phyloP scores from a whole-genome alignment of 2,113 vertebrate genomes.

The Cottus gobio region DNA sequence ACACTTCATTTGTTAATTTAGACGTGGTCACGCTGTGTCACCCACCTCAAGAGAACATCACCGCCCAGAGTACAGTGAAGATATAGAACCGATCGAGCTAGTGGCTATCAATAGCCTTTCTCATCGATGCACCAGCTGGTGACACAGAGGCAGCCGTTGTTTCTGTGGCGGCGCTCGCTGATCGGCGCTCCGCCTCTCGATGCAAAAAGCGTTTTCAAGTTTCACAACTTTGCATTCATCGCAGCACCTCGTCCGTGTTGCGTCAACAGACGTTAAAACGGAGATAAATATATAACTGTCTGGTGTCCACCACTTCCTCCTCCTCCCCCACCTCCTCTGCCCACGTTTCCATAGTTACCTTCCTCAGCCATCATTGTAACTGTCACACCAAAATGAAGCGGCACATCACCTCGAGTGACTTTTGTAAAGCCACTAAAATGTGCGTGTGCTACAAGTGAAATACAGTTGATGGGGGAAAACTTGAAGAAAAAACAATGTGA shows the following conservation, averaged over 20 bases:
- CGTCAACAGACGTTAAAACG: constrained; percentile 20
- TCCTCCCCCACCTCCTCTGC: neutral
- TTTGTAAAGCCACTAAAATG: constrained; percentile 60
- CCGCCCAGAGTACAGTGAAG: neutral
- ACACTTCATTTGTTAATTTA: neutral
- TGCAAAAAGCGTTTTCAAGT: constrained; percentile 1
- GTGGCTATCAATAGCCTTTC: constrained; percentile 39
- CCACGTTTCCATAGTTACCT: constrained; percentile 47
- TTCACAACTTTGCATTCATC: constrained; percentile 5
- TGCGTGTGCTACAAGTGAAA: constrained; percentile 27
- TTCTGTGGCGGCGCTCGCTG: neutral
- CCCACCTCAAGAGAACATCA: neutral
- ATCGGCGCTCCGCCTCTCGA: constrained; percentile 17
- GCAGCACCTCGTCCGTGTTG: neutral
- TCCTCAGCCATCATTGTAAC: constrained; percentile 10
- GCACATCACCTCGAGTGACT: constrained; percentile 53
- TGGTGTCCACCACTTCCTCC: neutral
- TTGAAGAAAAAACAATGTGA: constrained; percentile 76
- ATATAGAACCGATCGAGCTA: constrained; percentile 39
- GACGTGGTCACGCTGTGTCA: constrained; percentile 11
- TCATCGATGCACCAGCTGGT: constrained; percentile 54
- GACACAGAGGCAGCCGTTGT: constrained; percentile 59
- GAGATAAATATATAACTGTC: constrained; percentile 22
- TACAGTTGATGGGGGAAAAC: constrained; percentile 59
- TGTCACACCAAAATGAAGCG: constrained; percentile 36